Conservation (phyloP, 2,888 invertebrate genomes). For the Ennomos quercinarius region DNA sequence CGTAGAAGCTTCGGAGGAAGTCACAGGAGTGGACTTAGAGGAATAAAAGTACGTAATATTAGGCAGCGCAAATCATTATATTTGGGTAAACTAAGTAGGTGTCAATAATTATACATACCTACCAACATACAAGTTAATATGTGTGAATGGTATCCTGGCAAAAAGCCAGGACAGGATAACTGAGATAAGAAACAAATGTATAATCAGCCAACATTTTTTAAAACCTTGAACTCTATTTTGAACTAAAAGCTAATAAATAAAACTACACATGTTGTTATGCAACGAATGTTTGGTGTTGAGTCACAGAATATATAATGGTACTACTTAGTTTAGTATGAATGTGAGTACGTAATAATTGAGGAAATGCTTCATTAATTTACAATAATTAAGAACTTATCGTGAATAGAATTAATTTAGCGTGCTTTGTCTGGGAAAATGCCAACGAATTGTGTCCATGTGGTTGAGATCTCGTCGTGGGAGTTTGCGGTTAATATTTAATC, state of each 20-base stretch:
- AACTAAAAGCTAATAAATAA: constrained; percentile 16
- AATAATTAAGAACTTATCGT: constrained; percentile 5
- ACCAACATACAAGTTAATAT: not conserved
- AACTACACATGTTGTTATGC: constrained; percentile 16
- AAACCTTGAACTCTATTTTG: constrained; percentile 23
- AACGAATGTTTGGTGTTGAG: constrained; percentile 1
- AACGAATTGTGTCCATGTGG: constrained; percentile 12
- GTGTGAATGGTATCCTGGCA: not conserved
- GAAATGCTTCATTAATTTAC: constrained; percentile 9
- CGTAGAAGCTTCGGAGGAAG: too few species aligned
- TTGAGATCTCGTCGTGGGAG: not conserved
- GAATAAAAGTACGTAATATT: too few species aligned
- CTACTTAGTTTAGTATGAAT: not conserved
- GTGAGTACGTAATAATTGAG: constrained; percentile 11
- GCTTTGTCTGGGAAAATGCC: constrained; percentile 10
- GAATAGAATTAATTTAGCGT: not conserved
- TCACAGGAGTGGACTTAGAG: too few species aligned
- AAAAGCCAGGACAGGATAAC: constrained; percentile 9
- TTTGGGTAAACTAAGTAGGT: too few species aligned
- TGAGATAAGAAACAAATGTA: constrained; percentile 8
- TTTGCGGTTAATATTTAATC: too few species aligned
- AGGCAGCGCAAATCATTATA: too few species aligned
- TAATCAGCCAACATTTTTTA: not conserved
- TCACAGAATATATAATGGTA: too few species aligned
- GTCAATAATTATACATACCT: too few species aligned